A percentile compares a stretch with the other conserved stretches of the same genome.
Evolutionary conservation across 2,888 invertebrate species (phyloP).

Genomic region (Eupithecia exiguata): DNA sequence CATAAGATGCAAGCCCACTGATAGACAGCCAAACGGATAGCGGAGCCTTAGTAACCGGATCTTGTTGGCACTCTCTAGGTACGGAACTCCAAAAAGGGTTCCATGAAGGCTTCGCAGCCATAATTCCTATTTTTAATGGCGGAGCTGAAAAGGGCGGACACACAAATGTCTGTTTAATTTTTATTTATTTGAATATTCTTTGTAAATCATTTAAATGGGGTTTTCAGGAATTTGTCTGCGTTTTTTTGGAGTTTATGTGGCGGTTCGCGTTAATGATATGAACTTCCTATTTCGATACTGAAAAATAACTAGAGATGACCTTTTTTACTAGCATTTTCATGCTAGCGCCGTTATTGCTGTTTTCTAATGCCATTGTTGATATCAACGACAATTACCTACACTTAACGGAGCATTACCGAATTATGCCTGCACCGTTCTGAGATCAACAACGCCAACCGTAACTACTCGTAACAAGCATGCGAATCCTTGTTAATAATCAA

Average conservation of each 20-base stretch:
- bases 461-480: not conserved
- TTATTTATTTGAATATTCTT: conserved; percentile 38
- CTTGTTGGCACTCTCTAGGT: not conserved
- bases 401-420: not conserved
- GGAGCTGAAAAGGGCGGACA: conserved; percentile 41
- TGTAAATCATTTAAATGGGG: conserved; percentile 14
- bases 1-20: not conserved
- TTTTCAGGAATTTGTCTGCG: conserved; percentile 6
- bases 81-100: conserved; percentile 37
- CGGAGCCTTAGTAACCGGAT: not conserved
- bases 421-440: not conserved
- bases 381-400: not conserved
- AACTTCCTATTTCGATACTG: not conserved
- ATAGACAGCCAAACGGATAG: not conserved
- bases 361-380: not conserved
- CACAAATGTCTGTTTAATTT: conserved; percentile 43
- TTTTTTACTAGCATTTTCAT: no score
- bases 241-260: conserved; percentile 5
- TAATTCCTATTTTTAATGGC: conserved; percentile 45
- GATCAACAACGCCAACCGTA: not conserved
- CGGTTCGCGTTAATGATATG: not conserved
- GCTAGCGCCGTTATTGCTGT: no score
- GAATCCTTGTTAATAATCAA: not conserved
- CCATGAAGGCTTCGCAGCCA: conserved; percentile 31
- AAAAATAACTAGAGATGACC: not conserved